Evolutionary conservation across 2,888 invertebrate genomes (phyloP).

Genomic region (Drosophila vallismaia): DNA sequence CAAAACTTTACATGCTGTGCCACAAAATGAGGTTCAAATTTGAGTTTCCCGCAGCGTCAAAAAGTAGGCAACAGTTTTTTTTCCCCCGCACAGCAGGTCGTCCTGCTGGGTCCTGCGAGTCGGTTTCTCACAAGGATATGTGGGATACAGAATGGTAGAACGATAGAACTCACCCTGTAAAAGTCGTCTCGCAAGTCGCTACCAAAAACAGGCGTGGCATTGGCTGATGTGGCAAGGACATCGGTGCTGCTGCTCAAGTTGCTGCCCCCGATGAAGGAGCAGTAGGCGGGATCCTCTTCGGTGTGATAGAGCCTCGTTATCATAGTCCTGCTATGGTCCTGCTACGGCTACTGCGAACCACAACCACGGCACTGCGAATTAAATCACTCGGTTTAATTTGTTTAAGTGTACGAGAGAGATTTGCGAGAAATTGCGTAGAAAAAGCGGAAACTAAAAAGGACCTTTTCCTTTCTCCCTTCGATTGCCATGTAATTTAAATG

Average conservation of each 20-base stretch:
- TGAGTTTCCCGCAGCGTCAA: conserved; percentile 29
- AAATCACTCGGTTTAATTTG: conserved; percentile 57
- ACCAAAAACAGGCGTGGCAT: conserved; percentile 47
- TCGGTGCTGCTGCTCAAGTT: conserved; percentile 65
- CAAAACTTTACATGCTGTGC: conserved; percentile 2
- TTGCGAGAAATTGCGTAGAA: conserved; percentile 45
- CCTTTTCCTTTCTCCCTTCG: conserved; percentile 19
- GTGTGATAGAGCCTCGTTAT: conserved; percentile 83
- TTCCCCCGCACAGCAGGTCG: conserved; percentile 26
- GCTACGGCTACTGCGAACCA: too few species aligned
- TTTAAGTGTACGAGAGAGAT: conserved; percentile 45
- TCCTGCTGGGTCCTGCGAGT: not conserved
- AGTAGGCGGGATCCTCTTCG: conserved; percentile 82
- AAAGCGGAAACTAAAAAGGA: conserved; percentile 28
- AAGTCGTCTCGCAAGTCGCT: conserved; percentile 74
- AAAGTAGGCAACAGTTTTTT: conserved; percentile 60
- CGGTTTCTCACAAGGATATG: not conserved
- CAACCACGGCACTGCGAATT: conserved; percentile 9
- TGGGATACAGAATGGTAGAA: not conserved
- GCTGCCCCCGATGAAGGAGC: conserved; percentile 82
- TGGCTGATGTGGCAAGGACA: conserved; percentile 32
- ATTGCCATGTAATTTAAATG: conserved; percentile 59
- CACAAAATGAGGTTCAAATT: not conserved
- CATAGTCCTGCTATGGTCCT: conserved; percentile 63
- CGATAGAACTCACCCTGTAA: conserved; percentile 59